Base-by-base conservation (phyloP, 53 echinoderm and acorn worm species). In the Glandiceps talaboti region DNA sequence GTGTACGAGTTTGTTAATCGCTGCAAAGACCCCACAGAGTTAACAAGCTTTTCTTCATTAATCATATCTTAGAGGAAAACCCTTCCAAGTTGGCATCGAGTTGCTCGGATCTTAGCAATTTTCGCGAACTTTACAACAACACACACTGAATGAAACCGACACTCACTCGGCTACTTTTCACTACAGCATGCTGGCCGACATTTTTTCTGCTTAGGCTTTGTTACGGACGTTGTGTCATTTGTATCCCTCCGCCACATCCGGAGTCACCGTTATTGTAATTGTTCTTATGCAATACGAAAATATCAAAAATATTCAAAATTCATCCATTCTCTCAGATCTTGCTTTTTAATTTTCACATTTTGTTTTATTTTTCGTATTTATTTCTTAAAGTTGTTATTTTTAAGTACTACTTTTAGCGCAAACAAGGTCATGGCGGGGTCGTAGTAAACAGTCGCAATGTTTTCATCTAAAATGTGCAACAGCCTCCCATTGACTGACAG, bases 401-500 rank as follows among this genome's bases (percentile, higher is more conserved):
- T 20, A 20, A 6, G 64, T 12, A 45, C 64, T 45, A 45, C 20
- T 45, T 45, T 45, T 12, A 45, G 64, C 64, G 64, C 64, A 45
- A 45, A 12, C 64, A 45, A 45, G 64, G 64, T 45, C 64, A 45
- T 45, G 64, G 20, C 20, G 64, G 64, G 64, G 64, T 45, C 64
- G 64, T 45, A 20, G 64, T 45, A 45, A 45, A 45, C 64, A 45
- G 64, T 45, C 64, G 64, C 64, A 45, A 45, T 45, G 64, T 45
- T 45, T 45, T 45, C 64, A 45, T 45, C 6, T 45, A 45, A 45
- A 45, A 20, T 45, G 64, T 45, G 64, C 64, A 45, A 45, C 64
- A 45, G 64, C 64, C 64, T 45, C 64, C 64, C 64, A 45, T 45
- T 45, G 64, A 45, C 64, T 45, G 64, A 45, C 64, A 45, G 64